Base-by-base conservation (phyloP, 30 jellyfish, hydroid and myxozoan genomes). In the Nemopilema nomurai region DNA sequence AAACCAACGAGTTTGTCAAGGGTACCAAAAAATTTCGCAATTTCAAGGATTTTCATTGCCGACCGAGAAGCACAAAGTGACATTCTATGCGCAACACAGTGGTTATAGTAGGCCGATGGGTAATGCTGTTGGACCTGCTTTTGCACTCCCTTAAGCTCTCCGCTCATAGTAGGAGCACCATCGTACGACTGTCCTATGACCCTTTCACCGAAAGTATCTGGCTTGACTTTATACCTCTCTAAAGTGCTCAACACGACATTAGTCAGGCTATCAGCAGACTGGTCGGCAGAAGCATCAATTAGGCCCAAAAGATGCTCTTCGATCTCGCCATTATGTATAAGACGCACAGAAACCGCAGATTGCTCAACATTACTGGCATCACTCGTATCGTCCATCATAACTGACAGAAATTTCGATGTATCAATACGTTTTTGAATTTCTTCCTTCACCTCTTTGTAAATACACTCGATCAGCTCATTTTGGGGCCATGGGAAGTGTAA, bases 81-180 rank as follows among this genome's bases (percentile, higher is more conserved):
- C 66, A 71, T 18, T 21, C 68, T 30, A 23, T 71, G 81, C 13
- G 81, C 81, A 22, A 71, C 66, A 0, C 81, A 71, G 26, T 71
- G 81, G 66, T 71, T 41, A 49, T 71, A 71, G 66, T 71, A 71
- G 65, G 81, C 68, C 0, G 18, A 28, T n/a, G 85, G 85, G 31
- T 0, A 75, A 22, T 8, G 79, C 8, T 75, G n/a, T 28, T 51
- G 72, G 20, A 75, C 85, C 33, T 75, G 85, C 17, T 25, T 51
- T 33, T 75, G 85, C 1, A 75, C 85, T 0, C 78, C 85, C 18
- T 28, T 75, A 8, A 75, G 31, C 78, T 33, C 85, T 0, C 85
- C 85, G 23, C 85, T 75, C 85, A 75, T 75, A 8, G 85, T 18
- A 0, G 81, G 81, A 17, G 81, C 81, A 8, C 81, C 65, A 21